Evolutionary conservation across 2,113 vertebrate genomes (phyloP), one percentile per base, ranked within the genome.

Genomic region (Shinisaurus crocodilurus): DNA sequence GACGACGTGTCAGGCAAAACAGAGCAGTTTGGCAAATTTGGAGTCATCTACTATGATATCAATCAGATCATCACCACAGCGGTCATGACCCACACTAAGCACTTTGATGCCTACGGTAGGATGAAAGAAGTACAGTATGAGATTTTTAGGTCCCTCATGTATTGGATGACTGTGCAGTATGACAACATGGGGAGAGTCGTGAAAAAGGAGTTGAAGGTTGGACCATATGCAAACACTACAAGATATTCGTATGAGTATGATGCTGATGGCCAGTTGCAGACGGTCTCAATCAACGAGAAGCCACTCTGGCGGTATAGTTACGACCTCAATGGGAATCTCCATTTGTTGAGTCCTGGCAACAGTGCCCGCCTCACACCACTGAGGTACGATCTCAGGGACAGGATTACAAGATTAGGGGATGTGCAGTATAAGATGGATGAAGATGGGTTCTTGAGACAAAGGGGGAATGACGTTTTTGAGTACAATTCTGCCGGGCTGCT

Each of bases 151-250:
- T 99, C 99, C 0, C 98, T 99, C 75, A 99, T 99, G 99, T 99
- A 99, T 95, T 99, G 99, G 99, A 99, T 99, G 99, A 99, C 99
- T 13, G 98, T 99, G 90, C 99, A 99, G 91, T 99, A 99, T 0
- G 99, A 99, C 95, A 99, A 99, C 95, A 99, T 99, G 98, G 99
- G 99, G 0, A 97, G 99, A n/a, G 99, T 99, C 4, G 98, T 99
- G 79, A 98, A 98, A 94, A 99, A 99, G 91, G 99, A 99, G 95
- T 96, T 99, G 15, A 99, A 99, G 89, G 99, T 99, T 3, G 99
- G 99, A 1, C 99, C 99, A n/a, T 99, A 99, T 0, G 99, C 99
- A 91, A 99, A 99, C 95, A 99, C 99, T 48, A 99, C 99, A 0
- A 98, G 99, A 84, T 99, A 99, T 92, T 98, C 98, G 0, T 99